Percentiles rank a stretch among this genome's conserved stretches.
Evolutionary conservation across 1,140 invertebrate genomes (phyloP).

Genomic region (Paracyclopina nana): DNA sequence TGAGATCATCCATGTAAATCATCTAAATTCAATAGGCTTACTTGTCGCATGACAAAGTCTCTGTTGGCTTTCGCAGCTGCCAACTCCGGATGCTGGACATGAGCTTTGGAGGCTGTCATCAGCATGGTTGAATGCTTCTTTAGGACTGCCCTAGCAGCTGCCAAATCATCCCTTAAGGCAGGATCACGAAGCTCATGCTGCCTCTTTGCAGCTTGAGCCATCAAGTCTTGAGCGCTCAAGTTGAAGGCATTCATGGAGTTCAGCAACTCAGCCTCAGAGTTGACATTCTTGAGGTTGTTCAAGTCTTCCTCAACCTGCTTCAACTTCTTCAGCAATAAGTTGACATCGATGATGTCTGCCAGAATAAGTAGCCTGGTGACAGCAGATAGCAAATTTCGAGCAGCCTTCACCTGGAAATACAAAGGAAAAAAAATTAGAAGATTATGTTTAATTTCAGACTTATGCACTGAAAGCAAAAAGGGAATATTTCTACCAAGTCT

Average conservation of each 20-base stretch:
- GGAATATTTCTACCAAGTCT: too few relatives aligned
- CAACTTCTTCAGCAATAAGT: constrained; percentile 68
- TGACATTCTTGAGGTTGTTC: constrained; percentile 44
- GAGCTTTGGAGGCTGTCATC: constrained; percentile 89
- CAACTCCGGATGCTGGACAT: constrained; percentile 87
- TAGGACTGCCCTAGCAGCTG: constrained; percentile 80
- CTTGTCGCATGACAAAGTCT: constrained; percentile 82
- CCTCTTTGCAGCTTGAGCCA: constrained; percentile 73
- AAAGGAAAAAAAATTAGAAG: too few relatives aligned
- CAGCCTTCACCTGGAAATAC: constrained; percentile 40
- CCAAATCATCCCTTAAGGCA: constrained; percentile 75
- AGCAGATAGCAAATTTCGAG: constrained; percentile 70
- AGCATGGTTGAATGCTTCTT: constrained; percentile 98
- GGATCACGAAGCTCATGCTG: constrained; percentile 90
- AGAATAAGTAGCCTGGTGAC: constrained; percentile 83
- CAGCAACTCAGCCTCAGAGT: constrained; percentile 69
- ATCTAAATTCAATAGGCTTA: constrained; percentile 27
- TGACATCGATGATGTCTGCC: constrained; percentile 96
- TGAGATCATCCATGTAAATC: constrained; percentile 20
- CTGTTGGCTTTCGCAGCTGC: constrained; percentile 86
- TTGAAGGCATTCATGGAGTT: constrained; percentile 74
- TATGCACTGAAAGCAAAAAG: too few relatives aligned
- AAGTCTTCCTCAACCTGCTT: constrained; percentile 76
- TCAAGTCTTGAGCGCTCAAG: constrained; percentile 63
- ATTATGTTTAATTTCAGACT: too few relatives aligned